phyloP scores from a whole-genome alignment of 2,797 vertebrate species.

The Periophthalmus magnuspinnatus region DNA sequence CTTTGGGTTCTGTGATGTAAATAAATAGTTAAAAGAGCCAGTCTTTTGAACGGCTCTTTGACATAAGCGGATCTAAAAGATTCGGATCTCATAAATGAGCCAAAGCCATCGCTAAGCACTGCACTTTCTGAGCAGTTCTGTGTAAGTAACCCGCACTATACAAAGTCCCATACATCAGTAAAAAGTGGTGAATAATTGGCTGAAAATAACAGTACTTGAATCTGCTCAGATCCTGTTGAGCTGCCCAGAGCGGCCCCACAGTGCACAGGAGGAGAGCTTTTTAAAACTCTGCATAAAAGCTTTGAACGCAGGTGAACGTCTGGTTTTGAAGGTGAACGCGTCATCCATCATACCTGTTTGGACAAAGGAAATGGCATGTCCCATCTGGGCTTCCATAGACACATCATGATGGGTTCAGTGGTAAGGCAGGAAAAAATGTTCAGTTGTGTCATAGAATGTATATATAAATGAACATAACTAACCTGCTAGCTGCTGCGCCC shows the following conservation, averaged over 20 bases:
- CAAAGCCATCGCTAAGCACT: not conserved
- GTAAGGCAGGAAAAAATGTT: not conserved
- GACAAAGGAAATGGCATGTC: not conserved
- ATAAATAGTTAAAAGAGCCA: too few relatives aligned
- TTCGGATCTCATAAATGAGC: too few relatives aligned
- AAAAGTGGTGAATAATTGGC: not conserved
- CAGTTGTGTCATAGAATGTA: too few relatives aligned
- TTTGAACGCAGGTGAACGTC: not conserved
- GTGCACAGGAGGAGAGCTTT: not conserved
- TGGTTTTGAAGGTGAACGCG: constrained; percentile 4
- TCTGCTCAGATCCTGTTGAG: not conserved
- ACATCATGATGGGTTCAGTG: not conserved
- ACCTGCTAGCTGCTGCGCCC: too few relatives aligned
- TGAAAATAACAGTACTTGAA: constrained; percentile 6
- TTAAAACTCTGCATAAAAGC: constrained; percentile 4
- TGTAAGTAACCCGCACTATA: not conserved
- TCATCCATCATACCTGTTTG: constrained; percentile 3
- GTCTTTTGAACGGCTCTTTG: too few relatives aligned
- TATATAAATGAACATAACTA: too few relatives aligned
- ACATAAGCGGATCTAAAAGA: too few relatives aligned
- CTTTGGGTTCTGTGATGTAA: too few relatives aligned
- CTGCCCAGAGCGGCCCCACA: constrained; percentile 5
- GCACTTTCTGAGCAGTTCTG: not conserved
- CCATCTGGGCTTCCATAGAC: not conserved
- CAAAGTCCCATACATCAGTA: constrained; percentile 1